Percentiles rank a stretch among this genome's conserved stretches.
phyloP scores from a whole-genome alignment of 2,113 vertebrate genomes.

The Butorides virescens region DNA sequence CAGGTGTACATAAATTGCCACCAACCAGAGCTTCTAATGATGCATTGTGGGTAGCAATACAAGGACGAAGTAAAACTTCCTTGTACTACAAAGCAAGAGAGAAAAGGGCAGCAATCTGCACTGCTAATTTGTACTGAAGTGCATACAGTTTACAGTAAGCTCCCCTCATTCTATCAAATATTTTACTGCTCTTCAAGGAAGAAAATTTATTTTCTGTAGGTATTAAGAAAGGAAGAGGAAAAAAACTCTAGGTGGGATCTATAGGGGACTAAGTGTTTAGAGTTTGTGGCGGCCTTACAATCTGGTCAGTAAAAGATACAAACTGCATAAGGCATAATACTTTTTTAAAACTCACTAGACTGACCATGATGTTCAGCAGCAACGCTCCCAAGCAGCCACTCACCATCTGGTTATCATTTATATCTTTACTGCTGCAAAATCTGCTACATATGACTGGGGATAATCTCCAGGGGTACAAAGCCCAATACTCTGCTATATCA shows the following conservation, averaged over 20 bases:
- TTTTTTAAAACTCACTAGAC: background rate
- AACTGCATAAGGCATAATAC: background rate
- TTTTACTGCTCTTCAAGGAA: background rate
- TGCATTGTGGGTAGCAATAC: background rate
- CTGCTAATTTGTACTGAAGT: background rate
- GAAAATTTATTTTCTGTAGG: background rate
- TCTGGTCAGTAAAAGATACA: background rate
- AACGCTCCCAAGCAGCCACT: background rate
- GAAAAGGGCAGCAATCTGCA: background rate
- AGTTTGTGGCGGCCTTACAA: background rate
- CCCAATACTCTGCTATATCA: background rate
- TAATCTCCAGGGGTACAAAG: background rate
- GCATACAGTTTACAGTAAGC: background rate
- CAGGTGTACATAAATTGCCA: slow-evolving; percentile 41
- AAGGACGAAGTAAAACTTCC: background rate
- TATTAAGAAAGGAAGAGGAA: background rate
- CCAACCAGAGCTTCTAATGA: background rate
- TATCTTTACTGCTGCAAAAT: background rate
- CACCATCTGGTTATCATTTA: background rate
- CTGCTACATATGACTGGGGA: background rate
- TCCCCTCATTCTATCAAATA: background rate
- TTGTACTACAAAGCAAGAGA: background rate
- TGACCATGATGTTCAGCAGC: background rate
- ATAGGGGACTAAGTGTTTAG: background rate
- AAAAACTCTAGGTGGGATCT: background rate